Evolutionary conservation across 2,888 invertebrate genomes (phyloP).

Genomic region (Eugnorisma glareosa): DNA sequence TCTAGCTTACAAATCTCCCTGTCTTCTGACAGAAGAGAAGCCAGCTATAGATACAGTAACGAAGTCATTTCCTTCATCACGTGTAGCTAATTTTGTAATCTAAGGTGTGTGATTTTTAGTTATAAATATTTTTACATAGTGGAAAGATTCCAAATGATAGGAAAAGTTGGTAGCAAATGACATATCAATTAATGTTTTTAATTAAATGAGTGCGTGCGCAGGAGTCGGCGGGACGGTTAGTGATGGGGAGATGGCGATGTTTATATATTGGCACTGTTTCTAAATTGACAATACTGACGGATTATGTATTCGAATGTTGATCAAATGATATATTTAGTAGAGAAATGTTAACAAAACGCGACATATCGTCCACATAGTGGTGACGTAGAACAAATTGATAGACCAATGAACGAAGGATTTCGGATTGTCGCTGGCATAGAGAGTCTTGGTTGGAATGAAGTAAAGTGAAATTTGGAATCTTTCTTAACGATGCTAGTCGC

Average conservation of each 20-base stretch:
- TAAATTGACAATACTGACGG: slow-evolving; percentile 87
- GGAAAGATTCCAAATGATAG: slow-evolving; percentile 90
- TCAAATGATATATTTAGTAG: slow-evolving; percentile 87
- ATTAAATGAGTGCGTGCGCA: slow-evolving; percentile 78
- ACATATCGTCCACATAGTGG: slow-evolving; percentile 90
- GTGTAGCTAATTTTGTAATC: slow-evolving; percentile 82
- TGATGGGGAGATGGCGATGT: slow-evolving; percentile 78
- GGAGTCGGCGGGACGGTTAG: slow-evolving; percentile 79
- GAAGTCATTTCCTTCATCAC: slow-evolving; percentile 72
- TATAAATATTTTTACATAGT: slow-evolving; percentile 83
- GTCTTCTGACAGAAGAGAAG: slow-evolving; percentile 55
- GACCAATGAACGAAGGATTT: slow-evolving; percentile 57
- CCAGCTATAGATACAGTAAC: slow-evolving; percentile 50
- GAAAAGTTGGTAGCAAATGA: slow-evolving; percentile 86
- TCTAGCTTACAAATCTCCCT: slow-evolving; percentile 43
- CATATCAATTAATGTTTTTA: slow-evolving; percentile 89
- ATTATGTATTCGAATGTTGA: slow-evolving; percentile 84
- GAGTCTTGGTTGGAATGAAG: slow-evolving; percentile 67
- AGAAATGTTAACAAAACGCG: slow-evolving; percentile 84
- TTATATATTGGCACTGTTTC: slow-evolving; percentile 80
- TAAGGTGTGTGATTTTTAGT: slow-evolving; percentile 89
- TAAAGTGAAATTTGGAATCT: slow-evolving; percentile 87
- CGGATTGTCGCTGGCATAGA: slow-evolving; percentile 58
- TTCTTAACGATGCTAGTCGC: slow-evolving; percentile 89
- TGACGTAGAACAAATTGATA: slow-evolving; percentile 72